Percentiles rank a stretch among this genome's conserved stretches.
Evolutionary conservation across 2,888 invertebrate genomes (phyloP).

Genomic region (Lasioglossum figueresi): DNA sequence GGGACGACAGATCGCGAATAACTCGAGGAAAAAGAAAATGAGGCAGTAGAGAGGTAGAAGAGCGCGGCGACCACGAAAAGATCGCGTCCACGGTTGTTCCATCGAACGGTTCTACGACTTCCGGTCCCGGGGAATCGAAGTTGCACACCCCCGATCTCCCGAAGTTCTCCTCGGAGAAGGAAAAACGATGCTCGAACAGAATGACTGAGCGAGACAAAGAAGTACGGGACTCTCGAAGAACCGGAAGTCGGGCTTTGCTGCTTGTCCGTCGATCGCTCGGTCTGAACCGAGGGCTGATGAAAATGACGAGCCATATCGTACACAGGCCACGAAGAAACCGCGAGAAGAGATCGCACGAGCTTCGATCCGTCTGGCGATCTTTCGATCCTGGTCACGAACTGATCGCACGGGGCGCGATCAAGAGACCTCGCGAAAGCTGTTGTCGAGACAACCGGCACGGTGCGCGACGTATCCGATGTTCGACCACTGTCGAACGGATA

Average conservation of each 20-base stretch:
- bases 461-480: not conserved
- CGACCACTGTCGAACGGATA: slow-evolving; percentile 8
- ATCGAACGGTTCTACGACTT: not conserved
- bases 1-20: not conserved
- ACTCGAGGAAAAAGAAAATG: slow-evolving; percentile 19
- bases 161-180: not conserved
- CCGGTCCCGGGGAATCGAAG: not conserved
- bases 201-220: not conserved
- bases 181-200: not conserved
- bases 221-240: not conserved
- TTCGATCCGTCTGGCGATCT: slow-evolving; percentile 28
- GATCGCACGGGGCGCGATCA: slow-evolving; percentile 16
- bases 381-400: slow-evolving; percentile 4
- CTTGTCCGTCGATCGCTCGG: not conserved
- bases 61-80: not conserved
- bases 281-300: not conserved
- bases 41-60: slow-evolving; percentile 17
- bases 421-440: slow-evolving; percentile 4
- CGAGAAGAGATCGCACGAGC: slow-evolving; percentile 21
- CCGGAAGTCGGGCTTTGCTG: not conserved
- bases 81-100: not conserved
- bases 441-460: not conserved
- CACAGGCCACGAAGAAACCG: slow-evolving; percentile 18
- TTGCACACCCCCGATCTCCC: not conserved
- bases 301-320: slow-evolving; percentile 1